A percentile compares a stretch with the other conserved stretches of the same genome.
These are phyloP conservation scores for Sylvicola fuscatus DNA, from an alignment of 2,888 invertebrate species.

Conservation along the genomic window DNA sequence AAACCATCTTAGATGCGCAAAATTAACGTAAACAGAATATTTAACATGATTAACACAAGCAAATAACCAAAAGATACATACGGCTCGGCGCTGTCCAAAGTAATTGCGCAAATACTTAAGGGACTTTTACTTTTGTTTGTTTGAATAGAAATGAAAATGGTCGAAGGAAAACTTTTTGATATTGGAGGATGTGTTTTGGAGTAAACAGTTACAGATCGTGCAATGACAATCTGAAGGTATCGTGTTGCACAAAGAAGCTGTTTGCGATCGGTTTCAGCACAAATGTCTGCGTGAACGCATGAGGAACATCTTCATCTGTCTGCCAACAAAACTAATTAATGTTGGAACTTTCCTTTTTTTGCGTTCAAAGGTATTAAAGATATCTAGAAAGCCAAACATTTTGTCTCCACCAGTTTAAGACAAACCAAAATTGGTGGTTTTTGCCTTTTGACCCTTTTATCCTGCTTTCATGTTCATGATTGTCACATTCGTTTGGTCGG, in stretches of 20 bases:
- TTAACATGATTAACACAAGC: background rate
- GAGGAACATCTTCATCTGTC: conserved; percentile 91
- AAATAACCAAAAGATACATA: background rate
- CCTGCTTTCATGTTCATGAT: too few relatives aligned
- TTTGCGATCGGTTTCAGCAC: conserved; percentile 72
- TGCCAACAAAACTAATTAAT: conserved; percentile 21
- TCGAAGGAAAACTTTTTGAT: background rate
- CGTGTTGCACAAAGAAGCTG: conserved; percentile 86
- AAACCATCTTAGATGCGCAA: background rate
- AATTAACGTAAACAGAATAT: background rate
- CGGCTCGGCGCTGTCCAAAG: background rate
- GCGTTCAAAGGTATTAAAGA: too few relatives aligned
- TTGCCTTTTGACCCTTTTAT: too few relatives aligned
- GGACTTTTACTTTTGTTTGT: background rate
- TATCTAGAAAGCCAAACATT: too few relatives aligned
- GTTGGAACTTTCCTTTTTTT: background rate
- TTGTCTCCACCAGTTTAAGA: too few relatives aligned
- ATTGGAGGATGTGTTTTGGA: background rate
- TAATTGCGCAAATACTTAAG: background rate
- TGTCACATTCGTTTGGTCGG: too few relatives aligned
- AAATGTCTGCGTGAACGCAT: conserved; percentile 87
- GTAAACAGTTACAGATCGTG: conserved; percentile 44
- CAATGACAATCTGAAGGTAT: conserved; percentile 82
- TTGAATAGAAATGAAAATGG: background rate
- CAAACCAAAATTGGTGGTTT: too few relatives aligned